Base-by-base conservation (phyloP, 2,888 invertebrate genomes). In the Geophilus truncorum region DNA sequence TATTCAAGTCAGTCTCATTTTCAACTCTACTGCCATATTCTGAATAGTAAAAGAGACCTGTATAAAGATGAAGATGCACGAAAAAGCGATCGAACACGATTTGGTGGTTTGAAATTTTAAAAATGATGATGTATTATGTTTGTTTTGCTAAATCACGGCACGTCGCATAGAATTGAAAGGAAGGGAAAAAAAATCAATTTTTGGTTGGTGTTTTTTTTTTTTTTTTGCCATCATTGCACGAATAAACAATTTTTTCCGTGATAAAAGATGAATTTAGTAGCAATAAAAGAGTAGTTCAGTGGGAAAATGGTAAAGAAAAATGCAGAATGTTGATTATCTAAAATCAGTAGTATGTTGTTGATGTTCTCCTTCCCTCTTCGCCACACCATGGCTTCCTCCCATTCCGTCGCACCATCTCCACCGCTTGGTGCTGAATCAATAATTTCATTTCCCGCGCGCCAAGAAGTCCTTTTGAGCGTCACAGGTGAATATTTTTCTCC, bases 1-100 rank as follows among this genome's bases (percentile, higher is more conserved):
- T 70, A 70, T 70, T 70, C 70, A 70, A 70, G 70, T 70, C 70
- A 70, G 70, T 70, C 70, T 70, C 70, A 70, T 70, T 70, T 70
- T 70, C 70, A 70, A 70, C 70, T 70, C 25, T n/a, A 10, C 28
- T 70, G 70, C 70, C 70, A 70, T 70, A 70, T 70, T 70, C 70
- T 25, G 70, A 70, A 70, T 70, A 70, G 70, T 28, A 70, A 70
- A 25, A 70, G 70, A 23, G 70, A 70, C 70, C 0, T 25, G 25
- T 12, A 25, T 28, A 70, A 70, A 70, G 70, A 25, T n/a, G 70
- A 70, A 21, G 57, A n/a, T 23, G 21, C 7, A 18, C n/a, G 57
- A 62, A 62, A 18, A 62, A 62, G n/a, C 10, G 57, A 23, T 21
- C 15, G 40, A 9, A 15, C 40, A 40, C 40, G n/a, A n/a, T 40